phyloP scores from a whole-genome alignment of 2,888 invertebrate genomes.

The Anarsia innoxiella region DNA sequence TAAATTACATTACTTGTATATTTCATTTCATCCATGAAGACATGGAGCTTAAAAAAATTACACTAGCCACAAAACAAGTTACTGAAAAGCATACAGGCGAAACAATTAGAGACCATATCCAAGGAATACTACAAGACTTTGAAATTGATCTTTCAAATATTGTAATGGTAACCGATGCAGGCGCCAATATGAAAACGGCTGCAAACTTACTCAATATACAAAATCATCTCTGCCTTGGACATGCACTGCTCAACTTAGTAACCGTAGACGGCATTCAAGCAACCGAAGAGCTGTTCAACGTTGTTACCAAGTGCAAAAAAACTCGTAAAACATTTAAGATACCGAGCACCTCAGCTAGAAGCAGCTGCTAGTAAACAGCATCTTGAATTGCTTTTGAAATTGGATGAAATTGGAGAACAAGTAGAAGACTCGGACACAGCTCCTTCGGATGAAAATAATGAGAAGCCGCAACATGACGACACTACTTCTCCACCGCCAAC shows the following conservation, averaged over 20 bases:
- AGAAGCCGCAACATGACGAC: no score
- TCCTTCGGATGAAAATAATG: no score
- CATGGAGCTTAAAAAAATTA: not conserved
- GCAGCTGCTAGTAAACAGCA: no score
- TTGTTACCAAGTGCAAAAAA: slow-evolving; percentile 12
- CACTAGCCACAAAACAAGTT: not conserved
- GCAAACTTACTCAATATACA: not conserved
- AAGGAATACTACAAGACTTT: slow-evolving; percentile 7
- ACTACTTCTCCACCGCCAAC: no score
- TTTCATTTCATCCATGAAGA: not conserved
- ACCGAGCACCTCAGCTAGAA: slow-evolving; percentile 8
- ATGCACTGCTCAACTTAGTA: slow-evolving; percentile 12
- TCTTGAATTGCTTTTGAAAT: no score
- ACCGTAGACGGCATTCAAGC: slow-evolving; percentile 12
- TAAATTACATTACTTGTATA: not conserved
- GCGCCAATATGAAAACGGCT: slow-evolving; percentile 3
- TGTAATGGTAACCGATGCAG: slow-evolving; percentile 9
- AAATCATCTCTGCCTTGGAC: slow-evolving; percentile 12
- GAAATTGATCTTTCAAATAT: slow-evolving; percentile 6
- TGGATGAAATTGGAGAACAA: no score
- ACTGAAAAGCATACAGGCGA: no score
- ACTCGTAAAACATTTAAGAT: slow-evolving; percentile 9
- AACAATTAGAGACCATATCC: no score
- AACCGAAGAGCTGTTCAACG: slow-evolving; percentile 1
- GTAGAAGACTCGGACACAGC: no score